Evolutionary conservation across 1,140 invertebrate species (phyloP), one percentile per base, ranked within the genome.

Genomic region (Drosophila ananassae): DNA sequence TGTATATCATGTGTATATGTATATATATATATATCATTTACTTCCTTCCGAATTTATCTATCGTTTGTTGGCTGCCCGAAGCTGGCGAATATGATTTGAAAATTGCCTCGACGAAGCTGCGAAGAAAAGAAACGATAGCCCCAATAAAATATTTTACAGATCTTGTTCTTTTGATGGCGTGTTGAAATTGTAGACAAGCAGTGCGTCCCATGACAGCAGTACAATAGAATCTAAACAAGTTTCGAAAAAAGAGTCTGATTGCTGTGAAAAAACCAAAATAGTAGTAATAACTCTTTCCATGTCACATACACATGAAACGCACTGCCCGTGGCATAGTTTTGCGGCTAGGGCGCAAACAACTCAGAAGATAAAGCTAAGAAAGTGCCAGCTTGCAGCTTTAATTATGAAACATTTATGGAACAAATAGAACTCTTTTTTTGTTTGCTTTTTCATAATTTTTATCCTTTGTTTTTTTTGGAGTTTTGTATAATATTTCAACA

Each of bases 31-130:
- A 37, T 60, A 52, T 63, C 52, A 63, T 77, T 41, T 77, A 64
- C 72, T 77, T 82, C 54, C 72, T 59, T 64, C 59, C 59, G 34
- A 64, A 79, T 54, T 77, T 72, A 53, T 57, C 56, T 79, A 73
- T 67, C 62, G 62, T 55, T 67, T 67, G 61, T 55, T 67, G 64
- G 55, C 62, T 68, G 62, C 62, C 54, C 66, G 37, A 67, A 68
- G 66, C 66, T 68, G 66, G 66, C 66, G 39, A 55, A 68, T 55
- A 55, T 54, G 13, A 32, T 52, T 67, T 9, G 47, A 50, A 52
- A 58, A 13, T 44, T 63, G 24, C 34, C 28, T 32, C 34, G 22
- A 28, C n/a, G 13, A 17, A 34, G 28, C 21, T 13, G 25, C 3
- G 34, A 39, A 25, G 17, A 28, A 24, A 37, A 39, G 10, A n/a